A percentile compares a stretch with the other conserved stretches of the same genome.
Conservation (phyloP, 1,140 invertebrate species). For the Homalodisca vitripennis region DNA sequence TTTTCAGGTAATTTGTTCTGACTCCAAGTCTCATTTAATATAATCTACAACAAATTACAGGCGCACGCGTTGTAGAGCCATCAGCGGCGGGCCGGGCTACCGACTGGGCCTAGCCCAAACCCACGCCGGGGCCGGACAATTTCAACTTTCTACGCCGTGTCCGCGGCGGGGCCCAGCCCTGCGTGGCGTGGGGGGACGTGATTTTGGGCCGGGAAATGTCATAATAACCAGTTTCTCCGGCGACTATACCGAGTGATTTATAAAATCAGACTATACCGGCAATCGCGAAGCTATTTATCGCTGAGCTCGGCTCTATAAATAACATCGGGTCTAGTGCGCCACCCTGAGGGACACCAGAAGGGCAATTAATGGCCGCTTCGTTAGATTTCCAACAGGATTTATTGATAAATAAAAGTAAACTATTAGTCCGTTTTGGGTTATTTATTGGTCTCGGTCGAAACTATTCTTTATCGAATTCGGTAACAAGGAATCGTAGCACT, state of each 20-base stretch:
- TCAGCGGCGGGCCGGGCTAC: background rate
- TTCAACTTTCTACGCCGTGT: conserved; percentile 23
- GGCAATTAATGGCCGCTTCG: background rate
- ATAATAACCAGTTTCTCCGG: conserved; percentile 16
- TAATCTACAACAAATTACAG: conserved; percentile 2
- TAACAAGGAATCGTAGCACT: too few species aligned
- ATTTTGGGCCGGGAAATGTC: background rate
- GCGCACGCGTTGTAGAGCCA: background rate
- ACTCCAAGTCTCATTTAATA: conserved; percentile 1
- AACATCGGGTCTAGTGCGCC: background rate
- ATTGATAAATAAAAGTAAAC: background rate
- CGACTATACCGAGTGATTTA: background rate
- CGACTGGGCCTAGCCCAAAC: background rate
- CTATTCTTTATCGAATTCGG: too few species aligned
- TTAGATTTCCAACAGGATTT: background rate
- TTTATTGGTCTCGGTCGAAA: too few species aligned
- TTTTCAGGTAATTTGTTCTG: background rate
- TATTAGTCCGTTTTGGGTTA: too few species aligned
- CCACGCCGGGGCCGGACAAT: background rate
- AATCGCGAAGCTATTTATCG: background rate
- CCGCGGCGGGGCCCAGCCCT: background rate
- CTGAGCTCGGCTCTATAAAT: background rate
- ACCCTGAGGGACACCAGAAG: background rate
- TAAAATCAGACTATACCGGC: background rate
- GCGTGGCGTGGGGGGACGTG: background rate